These are phyloP conservation scores for Thalassarche chlororhynchos DNA, from an alignment of 2,113 vertebrate species.

Conservation along the genomic window DNA sequence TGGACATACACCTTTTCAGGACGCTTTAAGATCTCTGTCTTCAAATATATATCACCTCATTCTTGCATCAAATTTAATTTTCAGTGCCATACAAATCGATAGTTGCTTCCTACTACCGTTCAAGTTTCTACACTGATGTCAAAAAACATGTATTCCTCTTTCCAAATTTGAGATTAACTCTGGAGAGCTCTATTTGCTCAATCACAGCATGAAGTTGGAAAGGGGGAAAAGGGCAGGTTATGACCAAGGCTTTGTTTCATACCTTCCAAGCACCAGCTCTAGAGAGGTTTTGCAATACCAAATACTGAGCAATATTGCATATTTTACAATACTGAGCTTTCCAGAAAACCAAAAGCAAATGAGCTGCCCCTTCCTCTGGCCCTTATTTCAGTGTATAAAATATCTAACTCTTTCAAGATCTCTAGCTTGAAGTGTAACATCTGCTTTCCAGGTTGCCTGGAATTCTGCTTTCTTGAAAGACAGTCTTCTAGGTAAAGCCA, in stretches of 20 bases:
- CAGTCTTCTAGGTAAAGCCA: not conserved
- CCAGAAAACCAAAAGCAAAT: not conserved
- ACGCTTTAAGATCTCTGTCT: not conserved
- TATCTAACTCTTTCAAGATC: not conserved
- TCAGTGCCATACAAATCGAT: not conserved
- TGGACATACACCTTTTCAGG: not conserved
- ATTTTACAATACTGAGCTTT: not conserved
- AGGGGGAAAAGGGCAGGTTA: not conserved
- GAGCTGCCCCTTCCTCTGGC: not conserved
- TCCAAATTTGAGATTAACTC: not conserved
- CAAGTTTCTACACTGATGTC: not conserved
- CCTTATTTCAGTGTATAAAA: not conserved
- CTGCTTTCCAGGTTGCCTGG: not conserved
- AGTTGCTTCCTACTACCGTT: not conserved
- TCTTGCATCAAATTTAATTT: not conserved
- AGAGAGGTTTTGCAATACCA: not conserved
- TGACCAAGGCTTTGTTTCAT: not conserved
- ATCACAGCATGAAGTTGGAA: not conserved
- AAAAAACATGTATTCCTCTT: not conserved
- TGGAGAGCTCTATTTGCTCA: not conserved
- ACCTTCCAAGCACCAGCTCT: not conserved
- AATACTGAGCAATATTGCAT: not conserved
- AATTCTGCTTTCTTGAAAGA: not conserved
- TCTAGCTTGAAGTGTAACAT: not conserved
- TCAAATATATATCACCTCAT: not conserved